These are phyloP conservation scores for Luidia sarsii DNA, from an alignment of 53 echinoderm and acorn worm species.

Conservation along the genomic window DNA sequence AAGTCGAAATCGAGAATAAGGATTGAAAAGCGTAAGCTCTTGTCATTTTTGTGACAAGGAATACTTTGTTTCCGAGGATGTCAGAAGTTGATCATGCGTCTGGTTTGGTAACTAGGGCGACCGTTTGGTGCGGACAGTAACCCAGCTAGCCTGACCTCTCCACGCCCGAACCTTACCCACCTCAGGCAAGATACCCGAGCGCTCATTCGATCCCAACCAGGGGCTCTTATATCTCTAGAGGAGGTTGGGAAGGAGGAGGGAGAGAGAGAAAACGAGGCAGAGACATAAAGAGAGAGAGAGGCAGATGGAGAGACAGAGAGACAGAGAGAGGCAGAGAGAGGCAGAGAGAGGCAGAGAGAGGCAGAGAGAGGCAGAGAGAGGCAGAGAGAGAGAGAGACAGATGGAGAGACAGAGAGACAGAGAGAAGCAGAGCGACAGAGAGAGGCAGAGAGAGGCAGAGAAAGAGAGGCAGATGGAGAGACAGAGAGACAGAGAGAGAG, in stretches of 20 bases:
- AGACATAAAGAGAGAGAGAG: constrained; percentile 11
- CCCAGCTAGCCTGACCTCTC: constrained; percentile 6
- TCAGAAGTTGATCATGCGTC: background rate
- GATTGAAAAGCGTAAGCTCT: background rate
- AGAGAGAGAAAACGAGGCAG: background rate
- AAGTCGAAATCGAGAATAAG: too few species aligned
- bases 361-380: background rate
- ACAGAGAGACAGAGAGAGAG: too few species aligned
- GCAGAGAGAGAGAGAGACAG: too few species aligned
- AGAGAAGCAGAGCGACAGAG: too few species aligned
- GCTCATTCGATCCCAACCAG: constrained; percentile 36
- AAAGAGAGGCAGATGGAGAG: too few species aligned
- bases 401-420: too few species aligned
- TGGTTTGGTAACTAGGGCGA: background rate
- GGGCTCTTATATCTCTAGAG: constrained; percentile 40
- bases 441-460: too few species aligned
- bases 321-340: too few species aligned
- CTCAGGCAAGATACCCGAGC: constrained; percentile 42
- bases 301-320: constrained; percentile 6
- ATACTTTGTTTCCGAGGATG: background rate
- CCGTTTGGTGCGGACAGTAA: background rate
- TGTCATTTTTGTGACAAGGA: background rate
- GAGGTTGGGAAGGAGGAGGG: background rate
- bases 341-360: background rate
- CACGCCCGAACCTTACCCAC: background rate